Evolutionary conservation across 37 sponge, comb jelly and placozoan genomes (phyloP).

Genomic region (Tethya wilhelma): DNA sequence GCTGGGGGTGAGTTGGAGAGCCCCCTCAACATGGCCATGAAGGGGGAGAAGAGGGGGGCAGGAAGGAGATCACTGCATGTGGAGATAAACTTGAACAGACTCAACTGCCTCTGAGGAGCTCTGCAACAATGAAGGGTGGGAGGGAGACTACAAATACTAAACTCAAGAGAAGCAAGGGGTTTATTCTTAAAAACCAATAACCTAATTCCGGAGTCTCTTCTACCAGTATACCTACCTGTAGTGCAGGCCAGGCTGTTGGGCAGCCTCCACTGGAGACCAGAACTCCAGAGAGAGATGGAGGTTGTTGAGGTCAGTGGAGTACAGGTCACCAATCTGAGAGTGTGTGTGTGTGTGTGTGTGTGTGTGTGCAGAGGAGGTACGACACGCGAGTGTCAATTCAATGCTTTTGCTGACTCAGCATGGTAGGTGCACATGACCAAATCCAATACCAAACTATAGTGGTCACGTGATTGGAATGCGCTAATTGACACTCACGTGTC

Average conservation of each 20-base stretch:
- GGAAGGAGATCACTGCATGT: conserved; percentile 84
- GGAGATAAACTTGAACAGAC: conserved; percentile 89
- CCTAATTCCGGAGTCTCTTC: too few relatives aligned
- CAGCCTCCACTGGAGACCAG: conserved; percentile 51
- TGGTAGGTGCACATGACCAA: too few relatives aligned
- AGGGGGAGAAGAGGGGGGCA: conserved; percentile 77
- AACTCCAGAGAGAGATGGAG: conserved; percentile 68
- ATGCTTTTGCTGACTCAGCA: too few relatives aligned
- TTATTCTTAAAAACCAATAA: too few relatives aligned
- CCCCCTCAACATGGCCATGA: conserved; percentile 90
- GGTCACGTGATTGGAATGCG: too few relatives aligned
- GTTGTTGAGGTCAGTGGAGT: conserved; percentile 49
- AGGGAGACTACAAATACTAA: background rate
- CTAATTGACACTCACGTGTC: too few relatives aligned
- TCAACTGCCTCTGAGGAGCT: conserved; percentile 56
- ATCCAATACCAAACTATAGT: too few relatives aligned
- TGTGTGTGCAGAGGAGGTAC: background rate
- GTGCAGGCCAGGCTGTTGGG: background rate
- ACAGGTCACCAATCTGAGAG: conserved; percentile 79
- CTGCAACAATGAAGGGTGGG: background rate
- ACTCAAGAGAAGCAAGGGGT: too few relatives aligned
- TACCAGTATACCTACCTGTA: background rate
- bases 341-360: background rate
- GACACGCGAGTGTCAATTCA: background rate
- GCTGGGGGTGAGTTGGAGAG: conserved; percentile 64